phyloP scores from a whole-genome alignment of 2,888 invertebrate genomes.

The Nebria salina region DNA sequence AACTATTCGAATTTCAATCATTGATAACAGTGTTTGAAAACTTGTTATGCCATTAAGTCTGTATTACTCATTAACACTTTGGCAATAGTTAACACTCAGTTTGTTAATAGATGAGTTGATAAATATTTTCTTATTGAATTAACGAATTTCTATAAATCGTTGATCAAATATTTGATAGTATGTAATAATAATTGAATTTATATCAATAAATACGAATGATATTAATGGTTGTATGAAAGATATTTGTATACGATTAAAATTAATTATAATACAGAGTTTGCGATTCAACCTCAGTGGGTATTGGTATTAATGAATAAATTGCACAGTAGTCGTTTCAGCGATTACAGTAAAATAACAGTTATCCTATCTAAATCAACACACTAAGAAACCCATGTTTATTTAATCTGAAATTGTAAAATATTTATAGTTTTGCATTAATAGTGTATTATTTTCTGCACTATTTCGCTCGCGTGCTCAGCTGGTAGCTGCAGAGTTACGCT shows the following conservation, averaged over 20 bases:
- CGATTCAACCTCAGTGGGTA: not conserved
- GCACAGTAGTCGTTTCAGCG: not conserved
- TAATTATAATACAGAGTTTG: not conserved
- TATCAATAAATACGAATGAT: not conserved
- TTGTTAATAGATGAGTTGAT: not conserved
- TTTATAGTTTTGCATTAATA: conserved; percentile 6
- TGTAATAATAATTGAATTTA: not conserved
- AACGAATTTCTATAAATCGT: too few relatives aligned
- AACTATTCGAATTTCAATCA: conserved; percentile 27
- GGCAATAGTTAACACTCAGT: not conserved
- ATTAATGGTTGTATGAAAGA: not conserved
- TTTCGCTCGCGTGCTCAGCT: conserved; percentile 19
- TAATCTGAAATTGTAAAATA: not conserved
- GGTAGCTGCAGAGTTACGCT: conserved; percentile 20
- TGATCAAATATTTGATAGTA: too few relatives aligned
- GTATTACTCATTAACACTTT: not conserved
- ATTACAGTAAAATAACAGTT: not conserved
- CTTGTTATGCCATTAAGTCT: not conserved
- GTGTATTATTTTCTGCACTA: conserved; percentile 18
- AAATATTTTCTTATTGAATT: too few relatives aligned
- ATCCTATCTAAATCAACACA: not conserved
- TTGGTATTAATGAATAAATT: not conserved
- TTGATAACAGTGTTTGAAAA: conserved; percentile 33
- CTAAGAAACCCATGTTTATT: not conserved
- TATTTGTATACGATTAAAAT: not conserved